Conservation (phyloP, 2,888 invertebrate genomes). For the Abscondita cerata region DNA sequence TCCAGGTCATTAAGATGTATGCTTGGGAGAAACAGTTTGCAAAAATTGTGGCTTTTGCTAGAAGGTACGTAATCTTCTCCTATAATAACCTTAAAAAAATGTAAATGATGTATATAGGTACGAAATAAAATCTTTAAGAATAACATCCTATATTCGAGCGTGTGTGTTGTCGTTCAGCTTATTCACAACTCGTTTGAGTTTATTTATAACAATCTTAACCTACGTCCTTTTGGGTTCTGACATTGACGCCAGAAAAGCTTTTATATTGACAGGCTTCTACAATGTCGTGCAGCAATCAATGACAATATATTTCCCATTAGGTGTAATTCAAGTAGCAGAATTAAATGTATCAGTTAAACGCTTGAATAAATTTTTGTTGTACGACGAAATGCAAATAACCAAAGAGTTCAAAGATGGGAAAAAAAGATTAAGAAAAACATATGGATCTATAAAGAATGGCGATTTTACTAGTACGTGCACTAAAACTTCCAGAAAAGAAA, state of each 20-base stretch:
- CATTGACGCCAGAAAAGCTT: conserved; percentile 60
- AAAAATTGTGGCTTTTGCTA: too few species aligned
- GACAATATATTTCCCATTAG: conserved; percentile 67
- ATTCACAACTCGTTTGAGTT: conserved; percentile 79
- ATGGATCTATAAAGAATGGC: too few species aligned
- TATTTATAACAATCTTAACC: too few species aligned
- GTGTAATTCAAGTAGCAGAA: conserved; percentile 66
- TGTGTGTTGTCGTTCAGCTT: conserved; percentile 76
- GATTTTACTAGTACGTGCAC: too few species aligned
- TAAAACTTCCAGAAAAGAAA: too few species aligned
- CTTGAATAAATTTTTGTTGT: conserved; percentile 63
- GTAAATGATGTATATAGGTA: too few species aligned
- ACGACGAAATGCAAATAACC: conserved; percentile 62
- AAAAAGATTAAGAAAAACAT: too few species aligned
- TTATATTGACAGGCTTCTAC: conserved; percentile 59
- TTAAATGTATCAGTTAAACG: conserved; percentile 63
- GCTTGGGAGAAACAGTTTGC: conserved; percentile 76
- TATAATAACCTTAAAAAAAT: too few species aligned
- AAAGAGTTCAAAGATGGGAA: too few species aligned
- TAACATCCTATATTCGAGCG: conserved; percentile 67
- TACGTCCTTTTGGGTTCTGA: conserved; percentile 73
- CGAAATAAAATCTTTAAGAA: conserved; percentile 44
- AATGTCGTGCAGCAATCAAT: conserved; percentile 62
- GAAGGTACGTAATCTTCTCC: too few species aligned
- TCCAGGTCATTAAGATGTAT: conserved; percentile 80